Evolutionary conservation across 2,797 vertebrate species (phyloP), one percentile per base, ranked within the genome.

Genomic region (Cuculus canorus): DNA sequence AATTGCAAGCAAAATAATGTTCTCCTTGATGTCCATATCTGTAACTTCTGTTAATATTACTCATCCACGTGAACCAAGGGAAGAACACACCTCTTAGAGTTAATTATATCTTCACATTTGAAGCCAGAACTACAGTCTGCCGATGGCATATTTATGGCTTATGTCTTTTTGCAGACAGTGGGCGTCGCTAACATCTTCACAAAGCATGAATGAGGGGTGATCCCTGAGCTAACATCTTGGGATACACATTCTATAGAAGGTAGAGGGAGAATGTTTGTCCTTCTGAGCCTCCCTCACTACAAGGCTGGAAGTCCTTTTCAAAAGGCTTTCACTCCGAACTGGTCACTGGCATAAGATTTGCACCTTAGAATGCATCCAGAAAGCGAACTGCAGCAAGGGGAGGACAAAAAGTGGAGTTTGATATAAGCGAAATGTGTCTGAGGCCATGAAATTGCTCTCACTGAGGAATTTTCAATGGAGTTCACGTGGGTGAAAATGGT

Each of bases 391-490:
- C 16, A 43, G 35, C 3, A 4, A 33, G 23, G 3, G 19, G 16
- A 56, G 25, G 28, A 84, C 48, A 90, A 72, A 68, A 18, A 68
- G 17, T 32, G 12, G 77, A 83, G 37, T 39, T 66, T 80, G 90
- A 28, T 59, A 76, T 21, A 78, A 39, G 24, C 39, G 22, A 79
- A 45, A 11, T 30, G 7, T 82, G 25, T 30, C 30, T 48, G 18
- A 41, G 70, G 79, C 59, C 86, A 93, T 93, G 60, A 90, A 93
- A 71, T 77, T 11, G 7, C 59, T 91, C 41, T 68, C 9, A 0
- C 56, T 83, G 66, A 93, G 84, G 66, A 81, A 90, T 91, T 91
- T 94, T 95, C 89, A 92, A 94, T 90, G 71, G 71, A 92, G 61
- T 89, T 96, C 75, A 93, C 54, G 57, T 85, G 32, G 79, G 88